Base-by-base conservation (phyloP, 92 coral and sea anemone genomes). In the Desmophyllum pertusum region DNA sequence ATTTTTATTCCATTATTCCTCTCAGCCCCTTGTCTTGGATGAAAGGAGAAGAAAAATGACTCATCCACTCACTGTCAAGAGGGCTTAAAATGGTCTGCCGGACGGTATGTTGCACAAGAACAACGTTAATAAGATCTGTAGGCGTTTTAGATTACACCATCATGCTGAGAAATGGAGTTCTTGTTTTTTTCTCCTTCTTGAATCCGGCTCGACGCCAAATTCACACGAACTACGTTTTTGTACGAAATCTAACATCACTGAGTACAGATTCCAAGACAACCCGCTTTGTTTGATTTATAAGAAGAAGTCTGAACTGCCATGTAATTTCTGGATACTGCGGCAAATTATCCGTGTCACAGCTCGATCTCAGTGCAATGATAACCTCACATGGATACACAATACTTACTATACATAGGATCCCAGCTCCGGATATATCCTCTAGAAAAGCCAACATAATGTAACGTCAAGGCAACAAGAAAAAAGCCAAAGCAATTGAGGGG, bases 401-500 rank as follows among this genome's bases (percentile, higher is more conserved):
- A 80, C 84, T 80, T 40, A 80, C 84, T 46, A 10, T 6, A n/a
- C 76, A 68, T 68, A 30, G 38, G 76, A 25, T 38, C 66, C n/a
- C 8, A 46, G 13, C 35, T 43, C 36, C 43, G 14, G 36, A 27
- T 0, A 39, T 3, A 33, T 36, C 75, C 84, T 29, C 29, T 25
- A 17, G 46, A 10, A 64, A 66, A 27, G 39, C 29, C 29, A 19
- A 52, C 74, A 30, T 57, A 33, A 11, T 1, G 46, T 29, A 64
- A 13, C 21, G 30, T 29, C 50, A 80, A 2, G 29, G 25, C 30
- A 35, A 62, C 66, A 17, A 50, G 66, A 23, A 46, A 6, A 13
- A 51, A 25, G 29, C n/a, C 67, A n/a, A 51, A 25, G 29, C n/a
- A 51, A n/a, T n/a, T 17, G 17, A n/a, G 51, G 21, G 37, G 7